Conservation (phyloP, 64 coral and sea anemone species). For the Hydrozoanthus tunicans region DNA sequence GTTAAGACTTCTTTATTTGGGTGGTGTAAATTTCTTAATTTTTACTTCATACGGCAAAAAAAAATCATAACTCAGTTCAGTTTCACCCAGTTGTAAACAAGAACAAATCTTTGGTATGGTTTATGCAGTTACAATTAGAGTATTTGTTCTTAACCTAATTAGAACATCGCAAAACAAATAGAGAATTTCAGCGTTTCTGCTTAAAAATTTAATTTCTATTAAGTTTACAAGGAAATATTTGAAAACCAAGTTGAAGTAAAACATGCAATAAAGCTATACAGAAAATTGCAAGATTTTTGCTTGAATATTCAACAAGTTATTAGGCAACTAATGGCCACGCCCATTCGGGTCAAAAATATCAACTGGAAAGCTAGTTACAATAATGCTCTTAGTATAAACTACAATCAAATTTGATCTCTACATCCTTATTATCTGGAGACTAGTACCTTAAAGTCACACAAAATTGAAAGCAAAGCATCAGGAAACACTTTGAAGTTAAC, state of each 20-base stretch:
- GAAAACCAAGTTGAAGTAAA: not conserved
- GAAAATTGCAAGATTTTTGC: slow-evolving; percentile 6
- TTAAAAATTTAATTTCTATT: slow-evolving; percentile 9
- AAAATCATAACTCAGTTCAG: not conserved
- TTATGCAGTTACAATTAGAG: slow-evolving; percentile 10
- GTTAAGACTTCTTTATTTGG: not conserved
- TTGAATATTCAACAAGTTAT: not conserved
- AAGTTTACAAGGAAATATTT: slow-evolving; percentile 31
- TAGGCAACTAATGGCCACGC: not conserved
- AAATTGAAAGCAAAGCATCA: slow-evolving; percentile 7
- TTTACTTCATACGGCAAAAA: not conserved
- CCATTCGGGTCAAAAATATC: not conserved
- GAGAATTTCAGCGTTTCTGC: slow-evolving; percentile 1
- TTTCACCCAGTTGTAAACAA: slow-evolving; percentile 13
- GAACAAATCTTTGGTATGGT: not conserved
- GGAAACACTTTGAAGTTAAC: slow-evolving; percentile 10
- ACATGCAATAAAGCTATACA: not conserved
- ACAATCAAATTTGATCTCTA: slow-evolving; percentile 6
- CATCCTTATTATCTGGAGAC: slow-evolving; percentile 1
- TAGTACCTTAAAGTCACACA: not conserved
- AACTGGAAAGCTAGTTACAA: slow-evolving; percentile 6
- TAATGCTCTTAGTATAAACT: not conserved
- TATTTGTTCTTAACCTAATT: slow-evolving; percentile 11
- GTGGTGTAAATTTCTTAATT: not conserved
- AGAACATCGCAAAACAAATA: not conserved